Evolutionary conservation across 2,113 vertebrate genomes (phyloP).

Genomic region (Isurus oxyrinchus): DNA sequence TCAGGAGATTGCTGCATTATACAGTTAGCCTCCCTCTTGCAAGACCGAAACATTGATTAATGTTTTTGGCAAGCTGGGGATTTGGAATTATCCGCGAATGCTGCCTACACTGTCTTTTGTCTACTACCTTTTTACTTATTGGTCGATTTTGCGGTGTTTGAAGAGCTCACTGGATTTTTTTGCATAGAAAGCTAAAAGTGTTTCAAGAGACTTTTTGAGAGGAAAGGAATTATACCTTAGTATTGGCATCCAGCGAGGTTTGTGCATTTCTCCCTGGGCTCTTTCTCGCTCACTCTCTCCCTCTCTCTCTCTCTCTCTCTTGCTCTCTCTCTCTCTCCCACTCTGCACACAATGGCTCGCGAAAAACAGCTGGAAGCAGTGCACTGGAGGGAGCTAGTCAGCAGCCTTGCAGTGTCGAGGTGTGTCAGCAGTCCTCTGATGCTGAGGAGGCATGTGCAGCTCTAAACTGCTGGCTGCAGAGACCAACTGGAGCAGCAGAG

Average conservation of each 20-base stretch:
- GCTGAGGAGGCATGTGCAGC: conserved; percentile 57
- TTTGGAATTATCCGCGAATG: conserved; percentile 11
- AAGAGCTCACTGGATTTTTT: neutral
- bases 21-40: neutral
- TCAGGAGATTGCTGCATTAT: conserved; percentile 16
- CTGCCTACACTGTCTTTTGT: neutral
- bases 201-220: neutral
- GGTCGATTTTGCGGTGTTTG: neutral
- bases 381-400: conserved; percentile 54
- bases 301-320: neutral
- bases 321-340: neutral
- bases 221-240: conserved; percentile 19
- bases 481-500: conserved; percentile 46
- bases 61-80: neutral
- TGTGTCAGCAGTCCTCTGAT: conserved; percentile 55
- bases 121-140: neutral
- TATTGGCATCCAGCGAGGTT: conserved; percentile 45
- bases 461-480: conserved; percentile 48
- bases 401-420: conserved; percentile 60
- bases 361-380: conserved; percentile 50
- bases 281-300: neutral
- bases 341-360: neutral
- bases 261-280: conserved; percentile 45
- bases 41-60: neutral
- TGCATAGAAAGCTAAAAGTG: neutral